These are phyloP conservation scores for Pocillopora verrucosa DNA, from an alignment of 64 coral and sea anemone genomes.

Conservation along the genomic window DNA sequence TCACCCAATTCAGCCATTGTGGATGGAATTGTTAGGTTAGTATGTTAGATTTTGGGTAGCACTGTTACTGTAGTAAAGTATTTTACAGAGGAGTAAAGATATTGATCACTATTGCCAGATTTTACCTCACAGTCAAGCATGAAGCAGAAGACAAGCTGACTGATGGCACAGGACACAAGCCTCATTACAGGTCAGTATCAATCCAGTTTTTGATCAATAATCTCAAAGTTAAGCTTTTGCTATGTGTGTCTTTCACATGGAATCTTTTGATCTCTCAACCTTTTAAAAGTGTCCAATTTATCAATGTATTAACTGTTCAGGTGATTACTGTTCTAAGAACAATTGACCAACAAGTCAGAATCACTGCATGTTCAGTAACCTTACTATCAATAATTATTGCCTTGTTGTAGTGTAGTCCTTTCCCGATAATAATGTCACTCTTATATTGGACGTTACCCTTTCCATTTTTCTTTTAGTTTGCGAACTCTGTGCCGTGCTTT, in stretches of 20 bases:
- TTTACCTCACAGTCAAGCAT: conserved; percentile 76
- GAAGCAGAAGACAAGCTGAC: conserved; percentile 90
- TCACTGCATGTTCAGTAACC: no score
- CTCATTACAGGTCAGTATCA: conserved; percentile 87
- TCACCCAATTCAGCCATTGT: conserved; percentile 82
- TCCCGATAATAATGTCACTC: no score
- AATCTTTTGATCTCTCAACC: no score
- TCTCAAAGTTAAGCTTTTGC: no score
- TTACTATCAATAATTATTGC: no score
- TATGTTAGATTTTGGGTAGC: background rate
- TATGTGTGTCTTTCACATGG: no score
- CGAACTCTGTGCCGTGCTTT: conserved; percentile 88
- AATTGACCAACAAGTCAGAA: no score
- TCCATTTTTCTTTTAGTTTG: conserved; percentile 39
- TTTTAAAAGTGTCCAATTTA: no score
- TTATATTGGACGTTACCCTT: background rate
- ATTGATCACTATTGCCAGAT: conserved; percentile 33
- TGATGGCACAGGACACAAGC: conserved; percentile 93
- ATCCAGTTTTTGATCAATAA: background rate
- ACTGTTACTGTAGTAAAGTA: background rate
- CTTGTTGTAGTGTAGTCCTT: no score
- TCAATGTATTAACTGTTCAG: no score
- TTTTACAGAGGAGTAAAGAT: no score
- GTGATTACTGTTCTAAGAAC: no score
- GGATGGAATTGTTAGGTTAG: conserved; percentile 92